phyloP scores from a whole-genome alignment of 2,888 invertebrate genomes.

The Lucinisca nassula region DNA sequence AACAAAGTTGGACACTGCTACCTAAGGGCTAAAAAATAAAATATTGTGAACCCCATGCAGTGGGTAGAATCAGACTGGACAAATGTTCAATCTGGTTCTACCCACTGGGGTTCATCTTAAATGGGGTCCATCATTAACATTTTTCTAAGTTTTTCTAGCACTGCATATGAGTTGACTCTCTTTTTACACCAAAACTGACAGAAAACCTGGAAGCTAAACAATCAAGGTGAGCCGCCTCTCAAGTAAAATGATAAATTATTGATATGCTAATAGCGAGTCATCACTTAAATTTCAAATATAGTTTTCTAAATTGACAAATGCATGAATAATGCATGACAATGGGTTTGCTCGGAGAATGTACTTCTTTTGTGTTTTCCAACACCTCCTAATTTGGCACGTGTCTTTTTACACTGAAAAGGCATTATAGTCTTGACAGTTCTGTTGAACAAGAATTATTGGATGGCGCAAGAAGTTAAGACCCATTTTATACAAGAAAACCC shows the following conservation, averaged over 20 bases:
- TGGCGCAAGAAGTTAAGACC: no score
- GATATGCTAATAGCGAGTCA: background rate
- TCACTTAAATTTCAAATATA: background rate
- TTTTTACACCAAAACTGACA: background rate
- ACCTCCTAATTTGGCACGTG: constrained; percentile 1
- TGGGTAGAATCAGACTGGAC: no score
- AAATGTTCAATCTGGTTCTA: no score
- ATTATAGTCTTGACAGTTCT: background rate
- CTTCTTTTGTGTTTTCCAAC: background rate
- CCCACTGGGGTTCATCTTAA: no score
- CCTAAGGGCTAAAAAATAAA: no score
- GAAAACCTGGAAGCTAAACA: background rate
- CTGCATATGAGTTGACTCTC: background rate
- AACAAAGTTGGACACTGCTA: no score
- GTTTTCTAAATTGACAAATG: background rate
- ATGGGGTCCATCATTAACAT: no score
- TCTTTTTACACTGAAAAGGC: background rate
- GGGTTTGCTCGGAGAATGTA: background rate
- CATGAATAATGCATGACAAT: constrained; percentile 11
- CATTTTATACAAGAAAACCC: no score
- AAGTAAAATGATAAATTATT: background rate
- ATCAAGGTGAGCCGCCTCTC: background rate
- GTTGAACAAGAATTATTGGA: no score
- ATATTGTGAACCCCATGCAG: no score
- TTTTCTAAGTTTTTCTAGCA: no score